A percentile compares a stretch with the other conserved stretches of the same genome.
Evolutionary conservation across 2,797 vertebrate genomes (phyloP).

Genomic region (Dallia pectoralis): DNA sequence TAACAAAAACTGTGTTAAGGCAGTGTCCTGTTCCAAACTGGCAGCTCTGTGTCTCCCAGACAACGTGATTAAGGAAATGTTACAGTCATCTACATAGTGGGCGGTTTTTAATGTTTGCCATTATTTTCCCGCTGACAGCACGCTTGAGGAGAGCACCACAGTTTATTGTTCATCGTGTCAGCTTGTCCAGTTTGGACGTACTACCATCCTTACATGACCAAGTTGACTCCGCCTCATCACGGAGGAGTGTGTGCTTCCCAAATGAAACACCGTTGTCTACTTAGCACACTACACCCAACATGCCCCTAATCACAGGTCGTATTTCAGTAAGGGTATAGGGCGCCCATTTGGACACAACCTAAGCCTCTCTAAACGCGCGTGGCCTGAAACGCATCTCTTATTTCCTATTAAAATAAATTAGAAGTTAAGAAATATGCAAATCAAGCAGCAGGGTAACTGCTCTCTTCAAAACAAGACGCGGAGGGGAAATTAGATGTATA

Average conservation of each 20-base stretch:
- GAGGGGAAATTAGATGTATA: not conserved
- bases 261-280: not conserved
- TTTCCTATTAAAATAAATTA: slow-evolving; percentile 29
- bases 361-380: not conserved
- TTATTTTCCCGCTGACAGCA: too few species aligned
- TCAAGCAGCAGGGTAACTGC: not conserved
- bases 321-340: not conserved
- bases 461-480: not conserved
- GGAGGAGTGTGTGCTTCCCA: not conserved
- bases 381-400: slow-evolving; percentile 23
- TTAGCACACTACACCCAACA: too few species aligned
- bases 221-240: not conserved
- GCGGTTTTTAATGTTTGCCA: too few species aligned
- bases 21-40: too few species aligned
- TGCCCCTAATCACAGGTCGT: too few species aligned
- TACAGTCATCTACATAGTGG: too few species aligned
- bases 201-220: not conserved
- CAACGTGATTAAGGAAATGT: too few species aligned
- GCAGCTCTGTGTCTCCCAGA: too few species aligned
- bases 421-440: not conserved
- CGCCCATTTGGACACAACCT: not conserved
- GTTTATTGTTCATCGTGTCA: too few species aligned
- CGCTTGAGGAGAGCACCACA: too few species aligned
- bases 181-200: too few species aligned
- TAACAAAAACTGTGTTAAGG: too few species aligned